Base-by-base conservation (phyloP, 2,888 invertebrate species). In the Griposia aprilina region DNA sequence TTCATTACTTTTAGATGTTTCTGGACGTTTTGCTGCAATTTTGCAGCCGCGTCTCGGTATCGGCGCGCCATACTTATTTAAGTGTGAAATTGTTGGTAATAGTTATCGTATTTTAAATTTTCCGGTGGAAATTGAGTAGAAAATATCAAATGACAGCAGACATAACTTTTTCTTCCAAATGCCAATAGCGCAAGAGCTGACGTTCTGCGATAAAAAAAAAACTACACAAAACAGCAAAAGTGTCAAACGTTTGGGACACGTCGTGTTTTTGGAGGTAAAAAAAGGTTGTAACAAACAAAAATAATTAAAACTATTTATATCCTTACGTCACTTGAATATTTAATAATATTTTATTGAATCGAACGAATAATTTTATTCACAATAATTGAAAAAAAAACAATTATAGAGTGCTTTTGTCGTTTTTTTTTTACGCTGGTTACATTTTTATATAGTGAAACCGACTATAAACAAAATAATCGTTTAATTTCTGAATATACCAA, bases 1-100 rank as follows among this genome's bases (percentile, higher is more conserved):
- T 96, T 94, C 93, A 96, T 95, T 73, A 92, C 94, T 82, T 95
- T 92, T 67, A 97, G 90, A 91, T 97, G 96, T 90, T 95, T 96
- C 78, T 96, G 95, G 15, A 97, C 95, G 84, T 94, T 96, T 90
- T 93, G 93, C 86, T 97, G 96, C 89, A 96, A 59, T 91, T 96
- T 96, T 3, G 96, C 96, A 82, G 96, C 96, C 23, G 95, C 96
- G 66, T 96, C 96, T 67, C 93, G 92, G 81, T 96, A 97, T 82
- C 94, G 92, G 69, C 95, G 92, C 36, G 96, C 93, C 96, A 97
- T 97, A 66, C n/a, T 88, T 57, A n/a, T 0, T 62, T 20, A 52
- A 66, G 23, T 3, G 69, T 71, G 6, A 8, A 80, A 36, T 62
- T 45, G 41, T n/a, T 11, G 1, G 26, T 1, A 65, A 36, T 62